A percentile compares a stretch with the other conserved stretches of the same genome.
Evolutionary conservation across 2,888 invertebrate genomes (phyloP).

Genomic region (Zelleria hepariella): DNA sequence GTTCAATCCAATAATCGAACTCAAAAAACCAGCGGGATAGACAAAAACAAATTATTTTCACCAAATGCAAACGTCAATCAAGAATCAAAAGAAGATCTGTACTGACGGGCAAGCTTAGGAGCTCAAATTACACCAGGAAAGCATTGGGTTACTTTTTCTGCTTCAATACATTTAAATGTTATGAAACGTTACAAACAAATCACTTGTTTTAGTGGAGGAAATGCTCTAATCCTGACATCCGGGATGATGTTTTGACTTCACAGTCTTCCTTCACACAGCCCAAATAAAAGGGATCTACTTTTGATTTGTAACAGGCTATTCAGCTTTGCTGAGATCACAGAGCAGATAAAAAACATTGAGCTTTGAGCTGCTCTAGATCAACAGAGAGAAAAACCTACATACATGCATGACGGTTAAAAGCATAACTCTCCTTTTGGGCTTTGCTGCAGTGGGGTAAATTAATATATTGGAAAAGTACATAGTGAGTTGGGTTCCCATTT

Average conservation of each 20-base stretch:
- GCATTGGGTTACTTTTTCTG: conserved; percentile 27
- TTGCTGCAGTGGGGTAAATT: too few species aligned
- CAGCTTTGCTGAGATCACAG: too few species aligned
- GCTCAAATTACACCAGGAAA: conserved; percentile 32
- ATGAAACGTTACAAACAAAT: background rate
- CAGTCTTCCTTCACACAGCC: background rate
- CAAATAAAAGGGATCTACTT: background rate
- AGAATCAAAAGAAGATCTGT: conserved; percentile 26
- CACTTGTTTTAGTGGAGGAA: background rate
- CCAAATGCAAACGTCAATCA: conserved; percentile 43
- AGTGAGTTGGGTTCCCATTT: too few species aligned
- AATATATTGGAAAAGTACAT: too few species aligned
- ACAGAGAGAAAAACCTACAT: too few species aligned
- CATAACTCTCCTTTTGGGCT: too few species aligned
- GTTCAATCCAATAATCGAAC: background rate
- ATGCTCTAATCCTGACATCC: background rate
- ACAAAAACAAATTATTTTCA: conserved; percentile 33
- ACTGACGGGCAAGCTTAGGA: conserved; percentile 23
- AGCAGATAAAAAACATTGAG: too few species aligned
- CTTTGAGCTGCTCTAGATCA: too few species aligned
- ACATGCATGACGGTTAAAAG: too few species aligned
- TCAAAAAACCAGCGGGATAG: conserved; percentile 22
- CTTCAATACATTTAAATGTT: conserved; percentile 1
- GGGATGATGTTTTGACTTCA: background rate
- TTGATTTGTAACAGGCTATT: background rate